Conservation (phyloP, 2,113 vertebrate genomes). For the Ageneiosus marmoratus region DNA sequence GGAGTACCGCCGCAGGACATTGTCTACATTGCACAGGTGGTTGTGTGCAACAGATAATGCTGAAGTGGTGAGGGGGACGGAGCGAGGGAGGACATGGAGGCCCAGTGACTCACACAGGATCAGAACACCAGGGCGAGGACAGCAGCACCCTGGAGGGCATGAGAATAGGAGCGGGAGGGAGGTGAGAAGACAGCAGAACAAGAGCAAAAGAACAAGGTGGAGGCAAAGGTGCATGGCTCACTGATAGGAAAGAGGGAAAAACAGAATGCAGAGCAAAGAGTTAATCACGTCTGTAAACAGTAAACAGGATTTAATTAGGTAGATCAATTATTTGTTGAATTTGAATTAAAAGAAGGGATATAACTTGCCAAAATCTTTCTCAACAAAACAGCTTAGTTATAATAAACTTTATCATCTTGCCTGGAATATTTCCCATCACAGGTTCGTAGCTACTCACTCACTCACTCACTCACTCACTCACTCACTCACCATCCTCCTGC, state of each 20-base stretch:
- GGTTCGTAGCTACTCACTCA: neutral
- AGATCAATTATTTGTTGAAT: neutral
- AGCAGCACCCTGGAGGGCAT: slow-evolving; percentile 77
- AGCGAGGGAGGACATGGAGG: slow-evolving; percentile 69
- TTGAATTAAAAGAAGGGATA: neutral
- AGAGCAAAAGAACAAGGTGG: slow-evolving; percentile 63
- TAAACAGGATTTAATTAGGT: neutral
- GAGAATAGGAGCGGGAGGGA: slow-evolving; percentile 46
- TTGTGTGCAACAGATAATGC: slow-evolving; percentile 74
- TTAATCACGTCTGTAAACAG: neutral
- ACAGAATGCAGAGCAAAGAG: slow-evolving; percentile 7
- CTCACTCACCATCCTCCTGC: slow-evolving; percentile 28
- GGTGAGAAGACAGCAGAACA: slow-evolving; percentile 59
- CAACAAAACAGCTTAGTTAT: neutral
- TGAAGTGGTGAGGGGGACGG: slow-evolving; percentile 67
- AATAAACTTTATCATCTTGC: neutral
- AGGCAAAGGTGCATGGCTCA: slow-evolving; percentile 68
- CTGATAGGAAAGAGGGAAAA: slow-evolving; percentile 53
- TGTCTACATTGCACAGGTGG: slow-evolving; percentile 74
- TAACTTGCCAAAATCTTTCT: neutral
- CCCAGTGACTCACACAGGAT: slow-evolving; percentile 75
- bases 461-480: neutral
- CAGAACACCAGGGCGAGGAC: slow-evolving; percentile 62
- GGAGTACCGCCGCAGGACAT: slow-evolving; percentile 65
- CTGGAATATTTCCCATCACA: neutral